Percentiles rank a stretch among this genome's conserved stretches.
These are phyloP conservation scores for Drosophila trapezifrons DNA, from an alignment of 1,140 invertebrate genomes.

Conservation along the genomic window DNA sequence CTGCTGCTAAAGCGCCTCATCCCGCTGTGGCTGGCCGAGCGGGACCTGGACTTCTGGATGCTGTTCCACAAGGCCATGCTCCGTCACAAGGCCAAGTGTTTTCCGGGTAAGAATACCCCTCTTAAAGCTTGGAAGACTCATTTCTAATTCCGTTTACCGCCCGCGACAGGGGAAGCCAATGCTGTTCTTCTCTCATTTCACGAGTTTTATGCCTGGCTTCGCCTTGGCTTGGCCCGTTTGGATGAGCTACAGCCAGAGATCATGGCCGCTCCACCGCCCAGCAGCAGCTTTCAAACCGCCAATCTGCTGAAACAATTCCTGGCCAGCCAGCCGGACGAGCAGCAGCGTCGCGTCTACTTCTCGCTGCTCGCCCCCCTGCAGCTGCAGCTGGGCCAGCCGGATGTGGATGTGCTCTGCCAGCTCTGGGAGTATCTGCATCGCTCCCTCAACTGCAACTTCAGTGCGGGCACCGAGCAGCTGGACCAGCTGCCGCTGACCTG, in stretches of 20 bases:
- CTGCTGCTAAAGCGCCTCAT: slow-evolving; percentile 46
- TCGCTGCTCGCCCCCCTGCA: slow-evolving; percentile 64
- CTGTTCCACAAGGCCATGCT: slow-evolving; percentile 68
- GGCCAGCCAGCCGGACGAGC: slow-evolving; percentile 66
- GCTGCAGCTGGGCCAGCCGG: slow-evolving; percentile 58
- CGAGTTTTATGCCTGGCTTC: slow-evolving; percentile 67
- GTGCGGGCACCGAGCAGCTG: slow-evolving; percentile 41
- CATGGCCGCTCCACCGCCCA: not conserved
- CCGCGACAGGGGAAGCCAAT: slow-evolving; percentile 10
- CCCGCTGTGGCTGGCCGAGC: slow-evolving; percentile 13
- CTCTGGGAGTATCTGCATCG: slow-evolving; percentile 82
- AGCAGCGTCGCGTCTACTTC: slow-evolving; percentile 70
- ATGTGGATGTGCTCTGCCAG: slow-evolving; percentile 65
- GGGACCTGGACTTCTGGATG: slow-evolving; percentile 62
- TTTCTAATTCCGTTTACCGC: too few relatives aligned
- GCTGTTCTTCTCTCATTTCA: slow-evolving; percentile 25
- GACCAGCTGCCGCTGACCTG: slow-evolving; percentile 62
- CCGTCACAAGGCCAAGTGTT: slow-evolving; percentile 37
- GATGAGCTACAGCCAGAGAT: slow-evolving; percentile 5
- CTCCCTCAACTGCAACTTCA: slow-evolving; percentile 71
- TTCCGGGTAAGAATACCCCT: slow-evolving; percentile 11
- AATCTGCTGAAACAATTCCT: slow-evolving; percentile 61
- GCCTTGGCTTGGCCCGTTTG: slow-evolving; percentile 50
- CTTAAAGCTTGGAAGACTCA: too few relatives aligned
- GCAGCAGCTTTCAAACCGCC: slow-evolving; percentile 29